Base-by-base conservation (phyloP, 2,888 invertebrate genomes). In the Protula sp. region DNA sequence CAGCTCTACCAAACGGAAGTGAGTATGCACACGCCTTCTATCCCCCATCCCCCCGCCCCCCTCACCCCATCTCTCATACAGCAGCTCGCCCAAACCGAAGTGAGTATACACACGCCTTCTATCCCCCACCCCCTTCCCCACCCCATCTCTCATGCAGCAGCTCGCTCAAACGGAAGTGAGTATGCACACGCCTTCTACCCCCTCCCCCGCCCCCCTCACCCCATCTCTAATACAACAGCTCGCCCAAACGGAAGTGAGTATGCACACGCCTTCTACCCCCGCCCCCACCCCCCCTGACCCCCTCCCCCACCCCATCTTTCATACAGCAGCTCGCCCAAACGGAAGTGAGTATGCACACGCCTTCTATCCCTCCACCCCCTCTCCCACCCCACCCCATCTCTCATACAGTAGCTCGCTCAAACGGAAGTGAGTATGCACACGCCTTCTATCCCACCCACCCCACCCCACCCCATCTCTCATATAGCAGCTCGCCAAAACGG, bases 21-120 rank as follows among this genome's bases (percentile, higher is more conserved):
- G 67, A 59, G 53, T 50, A 4, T 24, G 4, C 45, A 22, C 26
- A 5, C 14, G 31, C 9, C 5, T 19, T 9, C 38, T 29, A 19
- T n/a, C n/a, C n/a, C n/a, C n/a, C n/a, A n/a, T n/a, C n/a, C n/a
- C n/a, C n/a, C n/a, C n/a, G n/a, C n/a, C n/a, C n/a, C n/a, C n/a
- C n/a, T n/a, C n/a, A n/a, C n/a, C n/a, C n/a, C n/a, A n/a, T 92
- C 92, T 52, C 87, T 93, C 68, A 84, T 94, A 62, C 89, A 90
- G 82, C 87, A 90, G 54, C 82, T 94, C 71, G 88, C 89, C 74
- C 89, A 90, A 72, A 89, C 90, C 24, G 89, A 90, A 68, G 83
- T 83, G 67, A 59, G 53, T 50, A 4, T 24, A 4, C 45, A 22
- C 26, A 5, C 14, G 31, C 9, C 5, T 19, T 9, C 38, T 29